Base-by-base conservation (phyloP, 2,113 vertebrate species). In the Passer montanus region DNA sequence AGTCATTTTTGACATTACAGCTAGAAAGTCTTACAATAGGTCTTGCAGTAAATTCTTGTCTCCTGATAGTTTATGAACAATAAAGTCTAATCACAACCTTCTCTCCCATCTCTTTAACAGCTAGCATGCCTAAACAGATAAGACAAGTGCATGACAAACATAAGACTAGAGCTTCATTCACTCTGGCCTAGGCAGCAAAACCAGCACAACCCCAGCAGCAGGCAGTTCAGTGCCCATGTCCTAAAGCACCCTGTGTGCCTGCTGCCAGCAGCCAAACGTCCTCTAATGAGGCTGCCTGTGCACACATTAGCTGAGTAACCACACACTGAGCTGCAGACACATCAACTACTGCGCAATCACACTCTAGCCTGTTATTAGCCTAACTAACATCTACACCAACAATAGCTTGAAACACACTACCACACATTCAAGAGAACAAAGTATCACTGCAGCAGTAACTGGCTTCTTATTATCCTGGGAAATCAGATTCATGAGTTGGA, bases 131-230 rank as follows among this genome's bases (percentile, higher is more conserved):
- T 30, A 58, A 44, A 35, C 0, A 10, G 24, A 11, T 30, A 26
- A 9, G 30, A 83, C 16, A 41, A 62, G 24, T 0, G 0, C 31
- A 55, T 15, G 43, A n/a, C 6, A 37, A 74, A 14, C 11, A 2
- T 6, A 39, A 72, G n/a, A 49, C 28, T 24, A 68, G 50, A 79
- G 44, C 14, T 33, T 27, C 50, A 37, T 30, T 30, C 43, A 23
- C 35, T 74, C n/a, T 33, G 59, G 37, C 46, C 68, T 26, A 26
- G 14, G 41, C 21, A 69, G n/a, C n/a, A 88, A 82, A 70, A 66
- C 28, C 46, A 52, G 44, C 9, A 1, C 27, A 41, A 80, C 64
- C 2, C 11, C 22, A 84, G 60, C 44, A 67, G 37, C 43, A 53
- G 11, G 35, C 22, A 77, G 55, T 4, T 90, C 46, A 28, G 27